Conservation (phyloP, 1,140 invertebrate species). For the Drosophila nebulosa region DNA sequence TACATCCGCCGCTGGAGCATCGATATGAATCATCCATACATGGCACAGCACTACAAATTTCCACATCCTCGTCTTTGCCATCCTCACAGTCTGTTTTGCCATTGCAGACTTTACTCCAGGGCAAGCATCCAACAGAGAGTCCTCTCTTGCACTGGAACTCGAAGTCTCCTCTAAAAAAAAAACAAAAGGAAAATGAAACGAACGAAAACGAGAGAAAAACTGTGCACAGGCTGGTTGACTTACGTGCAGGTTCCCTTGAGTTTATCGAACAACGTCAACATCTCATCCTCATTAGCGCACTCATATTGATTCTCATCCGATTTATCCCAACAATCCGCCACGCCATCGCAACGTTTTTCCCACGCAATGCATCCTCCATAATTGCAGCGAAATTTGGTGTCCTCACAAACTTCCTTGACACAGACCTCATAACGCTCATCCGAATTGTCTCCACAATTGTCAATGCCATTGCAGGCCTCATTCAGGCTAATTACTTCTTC, state of each 20-base stretch:
- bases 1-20: slow-evolving; percentile 84
- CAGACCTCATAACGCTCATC: slow-evolving; percentile 83
- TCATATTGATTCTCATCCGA: slow-evolving; percentile 26
- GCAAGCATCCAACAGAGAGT: slow-evolving; percentile 17
- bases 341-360: not conserved
- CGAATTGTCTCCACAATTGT: slow-evolving; percentile 85
- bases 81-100: slow-evolving; percentile 82
- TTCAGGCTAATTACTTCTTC: not conserved
- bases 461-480: slow-evolving; percentile 41
- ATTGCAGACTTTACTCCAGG: slow-evolving; percentile 58
- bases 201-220: no score
- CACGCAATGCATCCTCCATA: slow-evolving; percentile 31
- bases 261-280: not conserved
- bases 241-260: slow-evolving; percentile 19
- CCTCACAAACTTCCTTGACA: not conserved
- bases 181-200: no score
- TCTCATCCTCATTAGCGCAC: not conserved
- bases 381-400: slow-evolving; percentile 16
- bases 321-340: slow-evolving; percentile 21
- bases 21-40: slow-evolving; percentile 81
- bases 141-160: not conserved
- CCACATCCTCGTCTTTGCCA: slow-evolving; percentile 83
- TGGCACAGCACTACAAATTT: slow-evolving; percentile 30
- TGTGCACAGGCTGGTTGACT: no score
- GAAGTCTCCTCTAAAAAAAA: not conserved